A percentile compares a stretch with the other conserved stretches of the same genome.
Evolutionary conservation across 2,797 vertebrate genomes (phyloP).

Genomic region (Intellagama lesueurii): DNA sequence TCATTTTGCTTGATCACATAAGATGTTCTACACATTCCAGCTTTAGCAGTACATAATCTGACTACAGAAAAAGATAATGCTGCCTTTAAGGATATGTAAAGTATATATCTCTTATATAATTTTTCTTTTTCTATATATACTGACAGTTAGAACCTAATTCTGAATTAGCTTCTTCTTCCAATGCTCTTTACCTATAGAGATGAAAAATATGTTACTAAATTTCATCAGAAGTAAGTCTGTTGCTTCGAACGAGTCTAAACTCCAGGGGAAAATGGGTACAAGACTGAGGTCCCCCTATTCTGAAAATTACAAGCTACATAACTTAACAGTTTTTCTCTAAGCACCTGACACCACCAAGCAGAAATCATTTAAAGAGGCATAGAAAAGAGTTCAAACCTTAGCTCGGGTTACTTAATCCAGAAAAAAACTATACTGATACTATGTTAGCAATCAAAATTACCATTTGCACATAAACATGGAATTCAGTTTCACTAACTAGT

Average conservation of each 20-base stretch:
- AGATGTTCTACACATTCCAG: neutral
- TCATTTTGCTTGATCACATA: neutral
- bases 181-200: neutral
- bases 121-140: too few relatives aligned
- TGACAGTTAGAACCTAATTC: too few relatives aligned
- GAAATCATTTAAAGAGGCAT: neutral
- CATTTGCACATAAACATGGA: neutral
- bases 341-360: neutral
- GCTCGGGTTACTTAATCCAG: too few relatives aligned
- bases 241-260: neutral
- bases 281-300: too few relatives aligned
- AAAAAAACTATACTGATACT: neutral
- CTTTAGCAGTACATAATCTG: neutral
- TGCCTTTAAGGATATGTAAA: too few relatives aligned
- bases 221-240: too few relatives aligned
- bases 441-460: neutral
- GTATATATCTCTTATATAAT: too few relatives aligned
- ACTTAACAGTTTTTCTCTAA: neutral
- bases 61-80: neutral
- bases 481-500: neutral
- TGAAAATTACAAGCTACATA: too few relatives aligned
- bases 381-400: neutral
- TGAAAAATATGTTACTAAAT: neutral
- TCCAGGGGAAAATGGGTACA: neutral
- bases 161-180: neutral